These are phyloP conservation scores for Loriculus beryllinus DNA, from an alignment of 2,797 vertebrate species.

Conservation along the genomic window DNA sequence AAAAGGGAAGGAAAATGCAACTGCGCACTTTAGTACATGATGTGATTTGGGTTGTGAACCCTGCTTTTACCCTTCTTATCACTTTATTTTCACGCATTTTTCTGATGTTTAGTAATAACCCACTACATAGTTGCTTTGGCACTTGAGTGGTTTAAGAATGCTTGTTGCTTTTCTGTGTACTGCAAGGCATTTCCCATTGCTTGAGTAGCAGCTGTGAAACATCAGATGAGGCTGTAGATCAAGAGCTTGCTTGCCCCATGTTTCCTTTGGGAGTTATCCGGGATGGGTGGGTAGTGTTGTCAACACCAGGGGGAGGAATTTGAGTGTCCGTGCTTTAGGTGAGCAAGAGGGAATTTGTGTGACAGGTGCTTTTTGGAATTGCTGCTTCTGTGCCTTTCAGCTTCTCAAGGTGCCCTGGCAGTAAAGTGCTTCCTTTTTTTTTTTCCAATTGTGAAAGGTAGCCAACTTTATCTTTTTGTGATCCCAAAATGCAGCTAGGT, in stretches of 20 bases:
- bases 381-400: neutral
- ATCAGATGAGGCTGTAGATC: neutral
- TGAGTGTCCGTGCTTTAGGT: neutral
- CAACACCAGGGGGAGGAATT: neutral
- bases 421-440: neutral
- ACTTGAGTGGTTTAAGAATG: neutral
- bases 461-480: constrained; percentile 33
- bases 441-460: neutral
- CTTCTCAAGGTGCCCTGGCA: constrained; percentile 41
- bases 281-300: neutral
- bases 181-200: neutral
- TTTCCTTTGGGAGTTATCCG: neutral
- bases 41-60: neutral
- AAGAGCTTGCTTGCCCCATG: neutral
- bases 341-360: neutral
- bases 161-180: neutral
- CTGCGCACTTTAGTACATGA: neutral
- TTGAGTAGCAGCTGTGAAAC: neutral
- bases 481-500: neutral
- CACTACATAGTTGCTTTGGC: neutral
- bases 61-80: neutral
- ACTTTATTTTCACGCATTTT: neutral
- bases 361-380: neutral
- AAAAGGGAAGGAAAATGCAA: neutral
- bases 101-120: neutral